Evolutionary conservation across 2,113 vertebrate species (phyloP).

Genomic region (Odocoileus hemionus): DNA sequence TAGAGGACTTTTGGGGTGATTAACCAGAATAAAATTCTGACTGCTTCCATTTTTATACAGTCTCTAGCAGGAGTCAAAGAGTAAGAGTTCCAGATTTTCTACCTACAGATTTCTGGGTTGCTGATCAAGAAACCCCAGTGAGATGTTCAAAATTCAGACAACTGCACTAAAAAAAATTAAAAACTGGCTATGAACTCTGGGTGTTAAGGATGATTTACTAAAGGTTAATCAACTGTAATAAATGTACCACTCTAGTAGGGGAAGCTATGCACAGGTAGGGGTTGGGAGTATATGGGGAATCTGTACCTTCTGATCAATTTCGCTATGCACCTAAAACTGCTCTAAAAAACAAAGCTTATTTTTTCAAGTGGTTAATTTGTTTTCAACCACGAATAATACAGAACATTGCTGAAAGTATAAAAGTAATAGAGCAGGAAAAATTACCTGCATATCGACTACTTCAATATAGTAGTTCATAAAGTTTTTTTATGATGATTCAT

Average conservation of each 20-base stretch:
- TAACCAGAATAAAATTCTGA: neutral
- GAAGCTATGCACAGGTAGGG: neutral
- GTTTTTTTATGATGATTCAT: slow-evolving; percentile 34
- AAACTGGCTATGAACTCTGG: neutral
- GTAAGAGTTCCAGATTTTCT: neutral
- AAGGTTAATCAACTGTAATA: neutral
- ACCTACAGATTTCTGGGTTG: neutral
- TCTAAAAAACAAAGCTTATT: neutral
- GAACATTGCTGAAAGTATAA: slow-evolving; percentile 9
- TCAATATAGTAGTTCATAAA: neutral
- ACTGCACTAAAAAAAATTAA: neutral
- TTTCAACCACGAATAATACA: slow-evolving; percentile 15
- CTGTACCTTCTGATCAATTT: neutral
- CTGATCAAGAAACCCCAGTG: neutral
- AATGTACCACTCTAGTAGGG: neutral
- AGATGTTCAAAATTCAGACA: slow-evolving; percentile 38
- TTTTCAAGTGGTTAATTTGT: neutral
- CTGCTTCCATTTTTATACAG: neutral
- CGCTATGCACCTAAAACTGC: neutral
- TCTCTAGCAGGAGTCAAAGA: neutral
- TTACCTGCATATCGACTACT: neutral
- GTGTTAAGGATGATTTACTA: neutral
- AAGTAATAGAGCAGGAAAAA: neutral
- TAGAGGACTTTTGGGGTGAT: neutral
- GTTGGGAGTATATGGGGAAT: neutral